These are phyloP conservation scores for Rhopalosiphum maidis DNA, from an alignment of 1,140 invertebrate species.

Conservation along the genomic window DNA sequence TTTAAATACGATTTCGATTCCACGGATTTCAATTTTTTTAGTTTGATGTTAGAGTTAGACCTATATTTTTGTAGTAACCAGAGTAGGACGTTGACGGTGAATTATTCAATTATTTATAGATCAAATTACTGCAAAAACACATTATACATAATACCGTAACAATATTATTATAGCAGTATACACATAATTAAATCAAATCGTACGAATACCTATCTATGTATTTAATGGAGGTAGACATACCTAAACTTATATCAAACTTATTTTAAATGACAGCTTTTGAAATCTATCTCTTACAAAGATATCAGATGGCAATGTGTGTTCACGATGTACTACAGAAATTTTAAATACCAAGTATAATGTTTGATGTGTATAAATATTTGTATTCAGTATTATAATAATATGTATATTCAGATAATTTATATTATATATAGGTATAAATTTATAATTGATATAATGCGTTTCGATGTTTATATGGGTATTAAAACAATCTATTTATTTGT, in stretches of 20 bases:
- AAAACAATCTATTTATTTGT: neutral
- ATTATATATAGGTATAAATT: too few relatives aligned
- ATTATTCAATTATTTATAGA: neutral
- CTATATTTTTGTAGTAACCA: neutral
- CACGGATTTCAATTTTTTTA: neutral
- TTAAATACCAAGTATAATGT: neutral
- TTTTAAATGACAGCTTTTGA: constrained; percentile 6
- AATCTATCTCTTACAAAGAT: neutral
- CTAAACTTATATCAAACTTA: neutral
- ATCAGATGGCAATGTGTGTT: neutral
- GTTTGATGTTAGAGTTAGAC: neutral
- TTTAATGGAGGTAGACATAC: neutral
- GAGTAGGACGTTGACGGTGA: neutral
- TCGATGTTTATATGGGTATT: neutral
- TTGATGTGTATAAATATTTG: neutral
- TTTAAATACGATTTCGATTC: neutral
- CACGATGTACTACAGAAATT: neutral
- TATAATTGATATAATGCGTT: too few relatives aligned
- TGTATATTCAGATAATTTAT: neutral
- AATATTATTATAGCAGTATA: neutral
- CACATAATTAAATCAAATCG: neutral
- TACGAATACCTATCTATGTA: neutral
- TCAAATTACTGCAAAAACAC: neutral
- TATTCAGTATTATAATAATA: neutral
- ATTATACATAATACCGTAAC: neutral